Evolutionary conservation across 2,113 vertebrate species (phyloP), one percentile per base, ranked within the genome.

Genomic region (Acanthochromis polyacanthus): DNA sequence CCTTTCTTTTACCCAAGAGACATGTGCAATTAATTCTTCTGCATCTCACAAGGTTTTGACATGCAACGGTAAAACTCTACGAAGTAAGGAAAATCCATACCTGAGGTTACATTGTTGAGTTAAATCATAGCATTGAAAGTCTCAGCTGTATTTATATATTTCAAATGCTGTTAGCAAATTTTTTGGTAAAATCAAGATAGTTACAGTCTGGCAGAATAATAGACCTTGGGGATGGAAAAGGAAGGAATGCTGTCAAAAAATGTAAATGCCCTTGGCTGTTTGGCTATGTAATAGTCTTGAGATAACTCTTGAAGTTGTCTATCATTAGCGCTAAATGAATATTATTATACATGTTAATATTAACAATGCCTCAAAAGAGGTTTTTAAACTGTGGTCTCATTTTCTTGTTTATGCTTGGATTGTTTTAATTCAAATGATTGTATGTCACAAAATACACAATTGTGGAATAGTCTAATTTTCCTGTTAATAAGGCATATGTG

Each of bases 1-100:
- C 30, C 6, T 8, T 53, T 19, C 11, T 50, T 53, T 48, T 19
- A n/a, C 51, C 16, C 12, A n/a, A 36, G 5, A 1, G 23, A 25
- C 19, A 40, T 4, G 19, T 53, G 10, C 30, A 71, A 19, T 77
- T 55, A 78, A 5, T 22, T 43, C 30, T 48, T 4, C 40, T 43
- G n/a, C 50, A 43, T 40, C 4, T 17, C 57, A 81, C 56, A 52
- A 80, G 52, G 65, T 57, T 25, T 19, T 45, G 25, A 55, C 59
- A 79, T 45, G 16, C 12, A 67, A 60, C 9, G 63, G 17, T 59
- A 50, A 57, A 53, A 61, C 25, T 51, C 48, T n/a, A 53, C 45
- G 16, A 67, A 59, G n/a, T 14, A 16, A 9, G 32, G 43, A 46
- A 69, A 56, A 45, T 66, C 25, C 57, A 38, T 36, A 43, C 17